A percentile compares a stretch with the other conserved stretches of the same genome.
Conservation (phyloP, 2,113 vertebrate species). For the Bambusicola thoracicus region DNA sequence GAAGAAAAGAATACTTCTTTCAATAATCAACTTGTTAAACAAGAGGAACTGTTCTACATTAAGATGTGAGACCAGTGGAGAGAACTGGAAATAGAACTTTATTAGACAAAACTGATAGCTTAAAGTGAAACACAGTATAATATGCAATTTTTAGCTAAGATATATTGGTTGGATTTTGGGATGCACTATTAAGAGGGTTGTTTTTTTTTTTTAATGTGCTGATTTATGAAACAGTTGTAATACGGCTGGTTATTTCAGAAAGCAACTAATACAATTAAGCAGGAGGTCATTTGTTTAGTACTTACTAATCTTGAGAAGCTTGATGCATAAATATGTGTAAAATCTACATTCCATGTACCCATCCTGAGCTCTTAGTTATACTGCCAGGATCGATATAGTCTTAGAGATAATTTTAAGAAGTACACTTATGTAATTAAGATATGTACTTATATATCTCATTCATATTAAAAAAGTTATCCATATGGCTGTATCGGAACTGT, state of each 20-base stretch:
- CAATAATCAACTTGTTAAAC: slow-evolving; percentile 44
- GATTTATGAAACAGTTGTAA: background rate
- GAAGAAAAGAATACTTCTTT: background rate
- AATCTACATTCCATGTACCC: background rate
- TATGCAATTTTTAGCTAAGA: background rate
- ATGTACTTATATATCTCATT: background rate
- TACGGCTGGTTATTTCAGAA: background rate
- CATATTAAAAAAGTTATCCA: background rate
- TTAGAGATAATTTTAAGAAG: background rate
- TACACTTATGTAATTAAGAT: background rate
- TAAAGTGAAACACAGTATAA: background rate
- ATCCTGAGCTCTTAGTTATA: background rate
- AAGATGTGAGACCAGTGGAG: background rate
- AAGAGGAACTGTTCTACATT: background rate
- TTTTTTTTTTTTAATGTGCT: background rate
- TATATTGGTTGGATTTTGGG: background rate
- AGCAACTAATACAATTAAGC: background rate
- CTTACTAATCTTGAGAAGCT: background rate
- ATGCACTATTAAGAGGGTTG: background rate
- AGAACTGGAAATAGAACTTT: background rate
- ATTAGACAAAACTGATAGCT: background rate
- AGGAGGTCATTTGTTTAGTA: background rate
- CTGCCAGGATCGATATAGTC: background rate
- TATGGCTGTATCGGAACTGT: too few relatives aligned
- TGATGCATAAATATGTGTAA: background rate